A percentile compares a stretch with the other conserved stretches of the same genome.
These are phyloP conservation scores for Hirundichthys speculiger DNA, from an alignment of 2,113 vertebrate genomes.

Conservation along the genomic window DNA sequence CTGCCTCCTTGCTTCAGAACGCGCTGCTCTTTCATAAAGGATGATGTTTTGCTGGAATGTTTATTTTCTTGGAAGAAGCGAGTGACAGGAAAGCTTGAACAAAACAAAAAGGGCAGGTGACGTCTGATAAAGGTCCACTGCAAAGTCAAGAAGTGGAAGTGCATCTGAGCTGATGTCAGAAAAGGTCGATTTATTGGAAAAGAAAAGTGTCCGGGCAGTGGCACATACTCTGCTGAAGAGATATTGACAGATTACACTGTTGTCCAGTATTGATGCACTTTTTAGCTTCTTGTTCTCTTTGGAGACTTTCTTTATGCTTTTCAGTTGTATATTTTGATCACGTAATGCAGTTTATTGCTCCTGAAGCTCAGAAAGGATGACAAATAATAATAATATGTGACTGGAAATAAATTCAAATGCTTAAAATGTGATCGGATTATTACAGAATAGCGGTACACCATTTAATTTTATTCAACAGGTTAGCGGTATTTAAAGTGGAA, in stretches of 20 bases:
- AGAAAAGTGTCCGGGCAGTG: neutral
- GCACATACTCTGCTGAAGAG: neutral
- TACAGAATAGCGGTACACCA: too few species aligned
- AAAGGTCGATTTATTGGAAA: conserved; percentile 1
- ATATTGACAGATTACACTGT: too few species aligned
- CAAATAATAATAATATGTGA: too few species aligned
- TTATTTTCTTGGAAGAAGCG: conserved; percentile 2
- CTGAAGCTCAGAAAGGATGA: too few species aligned
- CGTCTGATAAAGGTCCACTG: conserved; percentile 27
- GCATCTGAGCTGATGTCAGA: conserved; percentile 14
- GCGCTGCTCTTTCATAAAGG: conserved; percentile 24
- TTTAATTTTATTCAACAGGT: too few species aligned
- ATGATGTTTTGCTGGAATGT: conserved; percentile 27
- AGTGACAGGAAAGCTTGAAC: conserved; percentile 37
- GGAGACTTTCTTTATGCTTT: too few species aligned
- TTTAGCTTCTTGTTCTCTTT: neutral
- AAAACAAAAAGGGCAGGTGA: conserved; percentile 20
- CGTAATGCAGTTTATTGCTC: too few species aligned
- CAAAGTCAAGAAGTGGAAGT: conserved; percentile 1
- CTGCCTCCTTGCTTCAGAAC: conserved; percentile 42
- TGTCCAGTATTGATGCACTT: too few species aligned
- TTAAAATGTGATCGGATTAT: neutral
- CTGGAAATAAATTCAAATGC: too few species aligned
- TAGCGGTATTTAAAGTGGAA: too few species aligned
- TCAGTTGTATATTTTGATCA: too few species aligned